Evolutionary conservation across 2,113 vertebrate species (phyloP), one percentile per base, ranked within the genome.

Genomic region (Oryzias melastigma): DNA sequence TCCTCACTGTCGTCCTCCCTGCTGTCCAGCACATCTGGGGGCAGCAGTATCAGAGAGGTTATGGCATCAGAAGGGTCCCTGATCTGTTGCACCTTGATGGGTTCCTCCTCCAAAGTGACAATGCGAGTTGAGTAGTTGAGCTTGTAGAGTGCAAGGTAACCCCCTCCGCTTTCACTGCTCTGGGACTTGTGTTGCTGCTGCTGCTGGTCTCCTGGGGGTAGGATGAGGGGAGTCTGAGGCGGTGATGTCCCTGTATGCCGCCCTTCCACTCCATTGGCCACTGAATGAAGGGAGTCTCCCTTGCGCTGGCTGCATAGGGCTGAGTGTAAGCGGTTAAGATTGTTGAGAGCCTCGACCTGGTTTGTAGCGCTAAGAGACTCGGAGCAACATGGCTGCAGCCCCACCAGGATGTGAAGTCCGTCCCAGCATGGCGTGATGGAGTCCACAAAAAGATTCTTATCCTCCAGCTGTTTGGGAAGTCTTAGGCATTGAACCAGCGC

Each of bases 301-400:
- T 98, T 96, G 62, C 93, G 92, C 85, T 94, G 94, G 84, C 86
- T 93, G 92, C 97, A 98, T 60, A 98, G 93, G 29, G 96, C 97
- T 17, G 98, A 99, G 85, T 99, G 98, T 81, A 99, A 91, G 85
- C 97, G 97, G 91, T 99, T 99, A 73, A 99, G 93, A 86, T 98
- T 98, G 93, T 99, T 99, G 83, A 98, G 95, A 77, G 95, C 95
- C 90, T 99, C 98, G 64, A 99, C 98, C 89, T 98, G 97, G 94
- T 96, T 99, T 87, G 96, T 95, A 80, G 96, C 94, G 75, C 94
- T 97, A 73, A 97, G 84, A 60, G 95, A 95, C 87, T 98, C 94
- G 0, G 93, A 88, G 16, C 94, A 88, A 65, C 94, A 96, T 15
- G 94, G 94, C 89, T 96, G 91, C 80, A 99, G 90, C 75, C 93